Percentiles rank a stretch among this genome's conserved stretches.
Conservation (phyloP, 2,113 vertebrate genomes). For the Pitta sordida region DNA sequence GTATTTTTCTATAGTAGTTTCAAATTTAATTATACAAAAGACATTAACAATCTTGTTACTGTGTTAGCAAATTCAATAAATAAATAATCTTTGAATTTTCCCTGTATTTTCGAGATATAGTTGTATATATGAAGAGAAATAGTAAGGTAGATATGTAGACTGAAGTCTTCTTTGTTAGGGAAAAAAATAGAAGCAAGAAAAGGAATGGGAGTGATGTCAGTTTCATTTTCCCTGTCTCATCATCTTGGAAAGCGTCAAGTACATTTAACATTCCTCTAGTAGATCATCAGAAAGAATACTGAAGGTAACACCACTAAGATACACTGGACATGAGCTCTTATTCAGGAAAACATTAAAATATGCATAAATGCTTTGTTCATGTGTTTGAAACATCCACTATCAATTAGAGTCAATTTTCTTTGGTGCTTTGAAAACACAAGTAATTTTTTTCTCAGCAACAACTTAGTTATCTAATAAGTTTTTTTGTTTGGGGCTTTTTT, state of each 20-base stretch:
- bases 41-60: not conserved
- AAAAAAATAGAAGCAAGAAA: not conserved
- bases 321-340: not conserved
- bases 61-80: not conserved
- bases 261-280: not conserved
- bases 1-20: not conserved
- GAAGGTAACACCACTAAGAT: not conserved
- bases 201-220: not conserved
- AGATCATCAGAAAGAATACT: not conserved
- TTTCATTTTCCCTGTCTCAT: not conserved
- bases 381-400: not conserved
- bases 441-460: not conserved
- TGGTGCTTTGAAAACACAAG: not conserved
- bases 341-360: not conserved
- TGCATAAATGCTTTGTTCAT: not conserved
- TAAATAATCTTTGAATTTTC: not conserved
- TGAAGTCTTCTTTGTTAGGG: not conserved
- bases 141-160: not conserved
- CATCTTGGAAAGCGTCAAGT: not conserved
- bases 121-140: not conserved
- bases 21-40: not conserved
- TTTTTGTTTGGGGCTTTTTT: not conserved
- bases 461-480: not conserved
- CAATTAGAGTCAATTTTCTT: not conserved
- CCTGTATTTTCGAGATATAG: not conserved